These are phyloP conservation scores for Cyprinodon variegatus DNA, from an alignment of 2,113 vertebrate species.

Conservation along the genomic window DNA sequence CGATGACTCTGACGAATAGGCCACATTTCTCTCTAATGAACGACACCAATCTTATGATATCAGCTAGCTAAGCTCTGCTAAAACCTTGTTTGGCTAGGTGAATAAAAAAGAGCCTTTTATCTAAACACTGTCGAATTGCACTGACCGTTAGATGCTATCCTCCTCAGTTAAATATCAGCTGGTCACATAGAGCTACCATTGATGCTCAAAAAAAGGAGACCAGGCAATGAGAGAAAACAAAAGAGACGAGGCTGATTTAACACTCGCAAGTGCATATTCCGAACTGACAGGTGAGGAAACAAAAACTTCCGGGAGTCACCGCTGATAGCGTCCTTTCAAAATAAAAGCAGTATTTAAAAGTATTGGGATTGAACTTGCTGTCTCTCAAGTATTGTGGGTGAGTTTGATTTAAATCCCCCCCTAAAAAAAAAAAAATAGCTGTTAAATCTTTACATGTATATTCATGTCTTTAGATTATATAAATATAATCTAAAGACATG, in stretches of 20 bases:
- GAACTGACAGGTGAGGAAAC: constrained; percentile 75
- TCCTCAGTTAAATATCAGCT: constrained; percentile 41
- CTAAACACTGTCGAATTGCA: constrained; percentile 19
- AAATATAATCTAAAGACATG: background rate
- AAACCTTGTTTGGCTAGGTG: constrained; percentile 53
- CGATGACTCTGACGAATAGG: background rate
- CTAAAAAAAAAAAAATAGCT: background rate
- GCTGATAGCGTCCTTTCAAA: constrained; percentile 56
- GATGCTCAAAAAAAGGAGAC: constrained; percentile 23
- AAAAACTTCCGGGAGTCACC: constrained; percentile 78
- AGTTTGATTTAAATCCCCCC: background rate
- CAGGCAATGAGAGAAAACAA: constrained; percentile 44
- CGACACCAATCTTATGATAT: constrained; percentile 31
- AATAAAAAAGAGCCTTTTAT: constrained; percentile 37
- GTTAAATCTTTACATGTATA: too few relatives aligned
- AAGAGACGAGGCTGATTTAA: constrained; percentile 39
- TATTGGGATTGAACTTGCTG: too few relatives aligned
- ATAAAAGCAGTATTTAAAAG: constrained; percentile 49
- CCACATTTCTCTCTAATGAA: background rate
- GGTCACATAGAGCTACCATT: constrained; percentile 27
- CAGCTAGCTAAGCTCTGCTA: constrained; percentile 64
- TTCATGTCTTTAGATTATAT: background rate
- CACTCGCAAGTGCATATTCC: constrained; percentile 54
- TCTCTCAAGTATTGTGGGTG: background rate
- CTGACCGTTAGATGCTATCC: constrained; percentile 60